Evolutionary conservation across 2,113 vertebrate genomes (phyloP), one percentile per base, ranked within the genome.

Genomic region (Ariopsis seemanni): DNA sequence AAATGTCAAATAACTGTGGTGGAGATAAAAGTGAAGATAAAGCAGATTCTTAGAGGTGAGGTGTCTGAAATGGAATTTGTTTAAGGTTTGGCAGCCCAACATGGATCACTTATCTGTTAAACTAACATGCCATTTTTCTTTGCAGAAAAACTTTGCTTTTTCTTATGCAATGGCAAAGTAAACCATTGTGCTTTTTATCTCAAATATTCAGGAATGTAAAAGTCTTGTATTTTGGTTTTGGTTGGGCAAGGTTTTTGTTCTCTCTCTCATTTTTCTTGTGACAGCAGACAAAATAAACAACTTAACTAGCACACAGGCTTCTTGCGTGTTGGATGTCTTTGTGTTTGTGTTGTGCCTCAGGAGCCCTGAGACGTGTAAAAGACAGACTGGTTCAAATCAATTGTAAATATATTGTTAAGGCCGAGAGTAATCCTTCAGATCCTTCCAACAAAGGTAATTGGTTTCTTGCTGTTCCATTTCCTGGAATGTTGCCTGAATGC

Each of bases 31-130:
- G 89, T 91, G 84, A 85, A 93, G 94, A 95, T 94, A 93, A 88
- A 87, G 91, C 91, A 77, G 71, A 91, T 91, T 86, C 88, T 85
- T 83, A 89, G 90, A 94, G 92, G 93, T 93, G 93, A 94, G 92
- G 92, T 93, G 92, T 93, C 92, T 91, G 91, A 94, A 90, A 93
- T 93, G 94, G 95, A 95, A 94, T 95, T 95, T 94, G 94, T 95
- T 95, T 94, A 93, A 93, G 92, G 89, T 95, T 94, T 95, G 94
- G 94, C 93, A 93, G 91, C 42, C 42, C 87, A 91, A 93, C 92
- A 89, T 52, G 88, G 93, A 94, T 94, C 92, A 94, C 93, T 95
- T 93, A 94, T 95, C 94, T 92, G 86, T 91, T 92, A 93, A 95
- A 93, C 91, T 90, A 95, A 94, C 93, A 95, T 90, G 92, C 83